These are phyloP conservation scores for Lophochroa leadbeateri DNA, from an alignment of 2,113 vertebrate genomes.

Conservation along the genomic window DNA sequence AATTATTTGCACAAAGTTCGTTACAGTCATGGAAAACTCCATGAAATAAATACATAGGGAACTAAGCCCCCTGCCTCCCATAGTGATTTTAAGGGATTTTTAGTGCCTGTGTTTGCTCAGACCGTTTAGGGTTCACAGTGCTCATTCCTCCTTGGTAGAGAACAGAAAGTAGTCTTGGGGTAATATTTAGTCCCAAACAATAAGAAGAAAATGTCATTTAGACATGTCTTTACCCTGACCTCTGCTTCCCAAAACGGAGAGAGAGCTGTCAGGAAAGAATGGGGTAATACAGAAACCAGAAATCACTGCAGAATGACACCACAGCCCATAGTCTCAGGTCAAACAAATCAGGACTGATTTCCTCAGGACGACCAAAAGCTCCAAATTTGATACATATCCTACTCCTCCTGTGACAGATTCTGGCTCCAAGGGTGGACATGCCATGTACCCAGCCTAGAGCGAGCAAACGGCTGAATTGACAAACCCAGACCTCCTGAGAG, in stretches of 20 bases:
- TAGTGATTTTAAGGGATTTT: background rate
- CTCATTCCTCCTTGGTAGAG: background rate
- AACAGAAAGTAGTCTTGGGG: background rate
- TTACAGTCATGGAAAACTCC: background rate
- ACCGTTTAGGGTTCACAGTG: background rate
- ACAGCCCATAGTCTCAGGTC: background rate
- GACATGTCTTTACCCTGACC: background rate
- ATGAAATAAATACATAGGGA: background rate
- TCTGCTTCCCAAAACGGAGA: background rate
- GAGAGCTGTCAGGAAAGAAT: background rate
- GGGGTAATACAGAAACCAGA: background rate
- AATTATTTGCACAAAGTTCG: background rate
- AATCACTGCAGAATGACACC: background rate
- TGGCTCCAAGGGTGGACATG: background rate
- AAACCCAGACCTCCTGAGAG: background rate
- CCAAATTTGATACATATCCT: background rate
- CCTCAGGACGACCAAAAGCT: background rate
- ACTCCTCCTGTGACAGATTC: background rate
- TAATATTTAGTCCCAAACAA: background rate
- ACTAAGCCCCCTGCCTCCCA: fast-evolving
- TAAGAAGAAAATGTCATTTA: background rate
- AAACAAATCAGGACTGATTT: background rate
- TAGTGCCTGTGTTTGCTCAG: background rate
- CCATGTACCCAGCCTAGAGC: background rate
- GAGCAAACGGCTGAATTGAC: background rate